phyloP scores from a whole-genome alignment of 1,140 invertebrate genomes.

The Cydia strobilella region DNA sequence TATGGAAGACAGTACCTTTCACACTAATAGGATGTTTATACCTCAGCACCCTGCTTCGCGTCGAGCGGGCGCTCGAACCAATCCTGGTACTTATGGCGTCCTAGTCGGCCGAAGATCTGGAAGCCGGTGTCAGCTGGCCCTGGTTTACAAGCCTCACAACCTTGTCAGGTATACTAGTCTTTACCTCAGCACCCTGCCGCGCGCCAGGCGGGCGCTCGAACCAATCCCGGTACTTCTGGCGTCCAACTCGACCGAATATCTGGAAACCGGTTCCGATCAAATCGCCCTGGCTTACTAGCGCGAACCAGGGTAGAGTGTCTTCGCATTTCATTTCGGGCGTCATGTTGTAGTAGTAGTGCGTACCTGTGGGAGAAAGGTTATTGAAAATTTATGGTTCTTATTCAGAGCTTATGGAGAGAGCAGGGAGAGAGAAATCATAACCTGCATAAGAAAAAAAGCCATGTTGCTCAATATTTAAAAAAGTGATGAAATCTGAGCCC shows the following conservation, averaged over 20 bases:
- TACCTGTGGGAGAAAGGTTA: constrained; percentile 51
- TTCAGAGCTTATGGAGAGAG: too few relatives aligned
- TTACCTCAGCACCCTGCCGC: constrained; percentile 37
- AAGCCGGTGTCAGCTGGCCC: constrained; percentile 51
- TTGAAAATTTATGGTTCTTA: not conserved
- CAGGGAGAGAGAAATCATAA: too few relatives aligned
- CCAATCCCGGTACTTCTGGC: constrained; percentile 56
- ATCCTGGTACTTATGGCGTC: constrained; percentile 44
- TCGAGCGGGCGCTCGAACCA: constrained; percentile 64
- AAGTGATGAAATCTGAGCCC: too few relatives aligned
- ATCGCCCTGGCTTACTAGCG: constrained; percentile 59
- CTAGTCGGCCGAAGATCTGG: constrained; percentile 63
- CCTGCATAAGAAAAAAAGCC: too few relatives aligned
- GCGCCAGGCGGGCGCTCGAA: constrained; percentile 54
- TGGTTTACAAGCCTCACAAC: constrained; percentile 35
- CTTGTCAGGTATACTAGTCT: not conserved
- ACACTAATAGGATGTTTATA: constrained; percentile 1
- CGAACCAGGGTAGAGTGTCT: constrained; percentile 68
- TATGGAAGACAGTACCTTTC: constrained; percentile 46
- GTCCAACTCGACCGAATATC: constrained; percentile 56
- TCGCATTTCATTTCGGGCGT: constrained; percentile 63
- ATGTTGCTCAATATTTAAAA: too few relatives aligned
- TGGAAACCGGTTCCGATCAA: constrained; percentile 68
- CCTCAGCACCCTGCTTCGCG: constrained; percentile 35
- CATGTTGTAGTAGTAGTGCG: constrained; percentile 76